Percentiles rank a stretch among this genome's conserved stretches.
phyloP scores from a whole-genome alignment of 2,888 invertebrate species.

The Plemyria rubiginata region DNA sequence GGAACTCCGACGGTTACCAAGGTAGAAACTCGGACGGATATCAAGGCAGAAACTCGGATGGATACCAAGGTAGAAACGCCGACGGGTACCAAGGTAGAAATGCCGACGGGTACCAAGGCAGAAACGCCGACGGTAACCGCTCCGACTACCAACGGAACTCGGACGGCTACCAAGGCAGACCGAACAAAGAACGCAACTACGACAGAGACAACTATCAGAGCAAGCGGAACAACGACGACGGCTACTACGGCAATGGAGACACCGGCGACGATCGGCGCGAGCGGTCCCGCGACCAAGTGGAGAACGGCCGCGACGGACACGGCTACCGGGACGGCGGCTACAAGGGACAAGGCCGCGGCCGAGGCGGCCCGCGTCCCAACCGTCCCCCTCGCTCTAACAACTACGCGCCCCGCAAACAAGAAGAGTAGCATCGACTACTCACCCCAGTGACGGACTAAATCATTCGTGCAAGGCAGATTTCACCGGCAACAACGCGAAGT shows the following conservation, averaged over 20 bases:
- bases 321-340: conserved; percentile 73
- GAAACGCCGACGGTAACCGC: conserved; percentile 36
- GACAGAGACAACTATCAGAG: conserved; percentile 60
- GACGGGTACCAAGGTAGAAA: conserved; percentile 65
- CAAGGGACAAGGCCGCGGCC: conserved; percentile 81
- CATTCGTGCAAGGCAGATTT: conserved; percentile 88
- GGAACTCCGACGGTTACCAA: conserved; percentile 26
- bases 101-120: conserved; percentile 46
- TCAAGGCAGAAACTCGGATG: conserved; percentile 51
- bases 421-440: conserved; percentile 50
- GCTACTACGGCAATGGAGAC: conserved; percentile 75
- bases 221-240: conserved; percentile 64
- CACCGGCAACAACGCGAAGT: conserved; percentile 88
- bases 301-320: conserved; percentile 79
- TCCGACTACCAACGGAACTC: conserved; percentile 63
- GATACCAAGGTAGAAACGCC: conserved; percentile 50
- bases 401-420: conserved; percentile 69
- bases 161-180: conserved; percentile 51
- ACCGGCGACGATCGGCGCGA: conserved; percentile 69
- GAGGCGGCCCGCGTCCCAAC: conserved; percentile 69
- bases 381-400: conserved; percentile 60
- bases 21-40: conserved; percentile 60
- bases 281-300: conserved; percentile 72
- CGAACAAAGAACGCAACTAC: conserved; percentile 59
- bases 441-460: conserved; percentile 72